Evolutionary conservation across 1,140 invertebrate species (phyloP).

Genomic region (Diploscapter pachys): DNA sequence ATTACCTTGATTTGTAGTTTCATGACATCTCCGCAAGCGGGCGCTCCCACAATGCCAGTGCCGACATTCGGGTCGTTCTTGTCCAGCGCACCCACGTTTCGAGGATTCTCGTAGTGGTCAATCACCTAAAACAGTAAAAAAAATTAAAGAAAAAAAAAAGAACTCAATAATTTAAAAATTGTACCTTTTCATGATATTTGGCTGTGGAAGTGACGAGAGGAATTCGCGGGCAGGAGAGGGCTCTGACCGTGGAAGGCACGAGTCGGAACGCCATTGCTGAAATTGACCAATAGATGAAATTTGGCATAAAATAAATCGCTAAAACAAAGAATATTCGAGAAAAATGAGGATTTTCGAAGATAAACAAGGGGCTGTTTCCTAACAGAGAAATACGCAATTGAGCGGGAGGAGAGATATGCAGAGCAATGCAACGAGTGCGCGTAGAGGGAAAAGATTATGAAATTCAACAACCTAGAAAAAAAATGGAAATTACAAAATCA

Average conservation of each 20-base stretch:
- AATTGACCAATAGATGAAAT: background rate
- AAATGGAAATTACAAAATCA: too few relatives aligned
- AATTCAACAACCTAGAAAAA: slow-evolving; percentile 20
- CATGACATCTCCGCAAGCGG: slow-evolving; percentile 99
- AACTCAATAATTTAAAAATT: background rate
- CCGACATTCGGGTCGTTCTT: slow-evolving; percentile 91
- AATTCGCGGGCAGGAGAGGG: background rate
- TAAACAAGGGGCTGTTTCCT: background rate
- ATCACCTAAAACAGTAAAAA: slow-evolving; percentile 73
- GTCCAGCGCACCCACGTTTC: slow-evolving; percentile 95
- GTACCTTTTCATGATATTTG: slow-evolving; percentile 33
- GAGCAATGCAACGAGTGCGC: too few relatives aligned
- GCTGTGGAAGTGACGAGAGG: slow-evolving; percentile 17
- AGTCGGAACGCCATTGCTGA: slow-evolving; percentile 14
- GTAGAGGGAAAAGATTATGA: slow-evolving; percentile 10
- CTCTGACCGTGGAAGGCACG: background rate
- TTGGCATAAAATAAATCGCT: background rate
- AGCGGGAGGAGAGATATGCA: background rate
- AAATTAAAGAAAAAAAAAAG: background rate
- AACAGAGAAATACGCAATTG: background rate
- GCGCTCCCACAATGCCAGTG: slow-evolving; percentile 94
- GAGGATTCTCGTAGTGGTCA: slow-evolving; percentile 98
- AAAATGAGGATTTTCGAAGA: background rate
- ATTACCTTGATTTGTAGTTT: slow-evolving; percentile 84
- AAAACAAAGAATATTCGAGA: background rate